Conservation (phyloP, 2,888 invertebrate genomes). For the Xylota segnis region DNA sequence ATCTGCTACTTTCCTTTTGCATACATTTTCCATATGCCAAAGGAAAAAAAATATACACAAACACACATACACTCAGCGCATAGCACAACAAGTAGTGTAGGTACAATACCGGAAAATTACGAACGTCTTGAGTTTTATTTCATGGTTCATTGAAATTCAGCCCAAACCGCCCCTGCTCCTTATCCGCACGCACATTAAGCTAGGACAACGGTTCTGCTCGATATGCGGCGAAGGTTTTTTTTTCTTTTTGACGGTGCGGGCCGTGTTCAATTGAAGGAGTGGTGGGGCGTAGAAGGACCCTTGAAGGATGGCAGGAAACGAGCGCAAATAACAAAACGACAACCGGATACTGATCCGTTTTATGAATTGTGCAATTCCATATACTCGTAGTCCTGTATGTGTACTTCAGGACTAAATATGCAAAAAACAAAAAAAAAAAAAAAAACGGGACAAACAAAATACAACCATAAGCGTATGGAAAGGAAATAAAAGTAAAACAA, state of each 20-base stretch:
- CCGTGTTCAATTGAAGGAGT: constrained; percentile 2
- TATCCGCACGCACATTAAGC: constrained; percentile 60
- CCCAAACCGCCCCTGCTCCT: constrained; percentile 18
- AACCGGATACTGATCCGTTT: constrained; percentile 73
- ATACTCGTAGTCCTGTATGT: constrained; percentile 22
- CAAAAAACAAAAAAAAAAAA: too few relatives aligned
- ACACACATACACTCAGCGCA: background rate
- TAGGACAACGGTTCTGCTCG: constrained; percentile 45
- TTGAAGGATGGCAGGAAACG: constrained; percentile 53
- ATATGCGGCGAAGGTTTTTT: constrained; percentile 20
- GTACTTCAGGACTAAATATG: constrained; percentile 61
- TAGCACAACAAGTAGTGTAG: constrained; percentile 32
- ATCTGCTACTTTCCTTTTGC: constrained; percentile 73
- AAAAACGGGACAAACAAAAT: constrained; percentile 31
- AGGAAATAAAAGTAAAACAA: constrained; percentile 57
- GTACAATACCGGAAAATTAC: constrained; percentile 66
- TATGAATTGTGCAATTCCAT: constrained; percentile 70
- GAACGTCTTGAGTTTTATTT: constrained; percentile 73
- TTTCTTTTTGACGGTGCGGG: constrained; percentile 14
- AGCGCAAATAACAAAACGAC: constrained; percentile 57
- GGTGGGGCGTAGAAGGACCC: background rate
- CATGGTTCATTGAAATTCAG: constrained; percentile 71
- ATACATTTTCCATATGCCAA: constrained; percentile 66
- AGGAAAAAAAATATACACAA: constrained; percentile 17
- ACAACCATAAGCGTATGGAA: constrained; percentile 36